Base-by-base conservation (phyloP, 2,888 invertebrate genomes). In the Synergus gifuensis region DNA sequence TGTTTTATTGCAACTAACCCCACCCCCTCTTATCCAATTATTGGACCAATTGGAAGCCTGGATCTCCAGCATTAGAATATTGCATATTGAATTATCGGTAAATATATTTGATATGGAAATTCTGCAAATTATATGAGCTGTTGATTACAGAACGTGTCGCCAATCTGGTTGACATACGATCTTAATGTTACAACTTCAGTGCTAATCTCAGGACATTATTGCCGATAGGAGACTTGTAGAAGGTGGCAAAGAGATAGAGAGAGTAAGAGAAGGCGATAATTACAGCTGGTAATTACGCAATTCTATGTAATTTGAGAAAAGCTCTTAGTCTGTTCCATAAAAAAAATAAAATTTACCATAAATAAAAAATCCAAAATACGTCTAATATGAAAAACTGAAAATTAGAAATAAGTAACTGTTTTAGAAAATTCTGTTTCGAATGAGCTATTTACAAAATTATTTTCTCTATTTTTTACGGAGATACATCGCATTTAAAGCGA, bases 141-240 rank as follows among this genome's bases (percentile, higher is more conserved):
- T 36, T 42, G 64, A 64, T 64, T 40, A 40, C 16, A 40, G 64
- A 64, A 11, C 16, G n/a, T 64, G 64, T 64, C 40, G 36, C 40
- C 64, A n/a, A 40, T 64, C 40, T 40, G 40, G 40, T 42, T 16
- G 40, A 64, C 64, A 64, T n/a, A 11, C 40, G 14, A 64, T 64
- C 40, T 36, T 46, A 46, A 46, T 46, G 62, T 28, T 63, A 63
- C 36, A 63, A 28, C 28, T 16, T 64, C 11, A 12, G 16, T 64
- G 40, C 14, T 42, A 64, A 64, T 64, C 40, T 64, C 64, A n/a
- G 16, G 64, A 64, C 64, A 64, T 64, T 64, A 64, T 42, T 64
- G 16, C 40, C 9, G 64, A 64, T 40, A 64, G 36, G 64, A n/a
- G n/a, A 42, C 14, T n/a, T 16, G 8, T 40, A 28, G 14, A 14